phyloP scores from a whole-genome alignment of 2,797 vertebrate genomes.

The Heteromormyrus szaboi region DNA sequence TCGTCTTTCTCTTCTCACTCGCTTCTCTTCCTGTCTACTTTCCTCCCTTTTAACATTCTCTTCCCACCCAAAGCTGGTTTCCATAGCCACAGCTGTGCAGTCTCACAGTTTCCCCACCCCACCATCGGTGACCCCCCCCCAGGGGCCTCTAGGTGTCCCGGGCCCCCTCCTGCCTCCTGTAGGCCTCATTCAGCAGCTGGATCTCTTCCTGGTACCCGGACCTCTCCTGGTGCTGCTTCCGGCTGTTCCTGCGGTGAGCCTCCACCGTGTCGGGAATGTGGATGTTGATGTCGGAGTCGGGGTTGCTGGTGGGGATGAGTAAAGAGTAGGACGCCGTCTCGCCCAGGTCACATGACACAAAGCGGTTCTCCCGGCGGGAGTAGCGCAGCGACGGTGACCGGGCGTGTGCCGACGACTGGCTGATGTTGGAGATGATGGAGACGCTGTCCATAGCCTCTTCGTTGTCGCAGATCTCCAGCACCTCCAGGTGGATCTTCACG shows the following conservation, averaged over 20 bases:
- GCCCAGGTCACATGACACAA: slow-evolving; percentile 88
- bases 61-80: not conserved
- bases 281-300: slow-evolving; percentile 82
- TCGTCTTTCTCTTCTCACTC: not conserved
- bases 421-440: slow-evolving; percentile 96
- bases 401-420: slow-evolving; percentile 86
- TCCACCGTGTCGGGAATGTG: slow-evolving; percentile 95
- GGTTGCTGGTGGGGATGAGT: slow-evolving; percentile 78
- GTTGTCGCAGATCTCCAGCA: slow-evolving; percentile 94
- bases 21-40: not conserved
- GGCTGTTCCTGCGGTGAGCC: slow-evolving; percentile 87
- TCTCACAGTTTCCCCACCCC: not conserved
- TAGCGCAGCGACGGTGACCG: slow-evolving; percentile 91
- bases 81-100: not conserved
- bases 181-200: slow-evolving; percentile 86
- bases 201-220: slow-evolving; percentile 88
- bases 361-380: slow-evolving; percentile 89
- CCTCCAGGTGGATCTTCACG: slow-evolving; percentile 94
- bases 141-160: slow-evolving; percentile 42
- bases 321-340: slow-evolving; percentile 93
- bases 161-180: slow-evolving; percentile 69
- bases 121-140: not conserved
- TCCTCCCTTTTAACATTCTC: not conserved
- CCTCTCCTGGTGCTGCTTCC: slow-evolving; percentile 68
- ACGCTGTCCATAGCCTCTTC: slow-evolving; percentile 94